A percentile compares a stretch with the other conserved stretches of the same genome.
These are phyloP conservation scores for Athripsodes cinereus DNA, from an alignment of 2,888 invertebrate genomes.

Conservation along the genomic window DNA sequence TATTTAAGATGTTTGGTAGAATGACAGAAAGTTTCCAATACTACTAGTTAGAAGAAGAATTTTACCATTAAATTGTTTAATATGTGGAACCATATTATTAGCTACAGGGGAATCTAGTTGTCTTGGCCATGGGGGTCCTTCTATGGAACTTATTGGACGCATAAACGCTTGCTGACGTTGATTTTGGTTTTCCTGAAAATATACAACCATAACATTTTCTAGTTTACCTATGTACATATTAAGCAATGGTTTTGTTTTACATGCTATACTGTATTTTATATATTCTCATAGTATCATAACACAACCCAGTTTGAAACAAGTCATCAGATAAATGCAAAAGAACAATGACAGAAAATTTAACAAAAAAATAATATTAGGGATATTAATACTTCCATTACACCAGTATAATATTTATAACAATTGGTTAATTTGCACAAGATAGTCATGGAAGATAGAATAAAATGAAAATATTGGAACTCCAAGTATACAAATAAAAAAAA, in stretches of 20 bases:
- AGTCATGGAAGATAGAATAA: too few relatives aligned
- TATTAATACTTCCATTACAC: too few relatives aligned
- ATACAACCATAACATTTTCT: not conserved
- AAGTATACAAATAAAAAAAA: too few relatives aligned
- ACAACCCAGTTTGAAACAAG: too few relatives aligned
- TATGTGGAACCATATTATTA: conserved; percentile 17
- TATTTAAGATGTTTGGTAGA: not conserved
- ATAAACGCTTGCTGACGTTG: conserved; percentile 23
- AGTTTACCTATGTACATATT: not conserved
- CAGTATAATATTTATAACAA: too few relatives aligned
- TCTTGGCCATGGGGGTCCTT: conserved; percentile 24
- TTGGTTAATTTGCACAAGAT: too few relatives aligned
- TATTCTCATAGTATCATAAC: too few relatives aligned
- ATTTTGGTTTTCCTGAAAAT: conserved; percentile 13
- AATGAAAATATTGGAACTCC: not conserved
- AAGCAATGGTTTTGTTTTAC: not conserved
- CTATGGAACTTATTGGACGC: conserved; percentile 20
- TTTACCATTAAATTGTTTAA: conserved; percentile 25
- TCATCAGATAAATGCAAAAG: too few relatives aligned
- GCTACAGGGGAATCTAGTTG: conserved; percentile 19
- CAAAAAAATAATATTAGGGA: too few relatives aligned
- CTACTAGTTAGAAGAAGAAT: not conserved
- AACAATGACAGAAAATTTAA: too few relatives aligned
- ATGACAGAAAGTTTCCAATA: not conserved
- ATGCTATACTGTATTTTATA: too few relatives aligned